phyloP scores from a whole-genome alignment of 1,140 invertebrate species.

The Formica exsecta region DNA sequence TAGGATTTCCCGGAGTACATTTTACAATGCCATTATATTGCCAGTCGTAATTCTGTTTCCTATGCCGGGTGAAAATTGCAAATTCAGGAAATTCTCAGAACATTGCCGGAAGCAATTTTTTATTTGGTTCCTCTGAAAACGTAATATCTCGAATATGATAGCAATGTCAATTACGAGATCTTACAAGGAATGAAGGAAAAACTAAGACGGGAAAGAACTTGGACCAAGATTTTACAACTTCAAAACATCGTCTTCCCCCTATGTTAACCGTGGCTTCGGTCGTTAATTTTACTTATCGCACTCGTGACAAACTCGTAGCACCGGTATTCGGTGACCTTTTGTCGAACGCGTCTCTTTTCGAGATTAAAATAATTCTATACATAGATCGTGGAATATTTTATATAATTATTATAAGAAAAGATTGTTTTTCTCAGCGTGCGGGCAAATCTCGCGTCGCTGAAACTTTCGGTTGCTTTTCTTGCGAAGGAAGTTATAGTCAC shows the following conservation, averaged over 20 bases:
- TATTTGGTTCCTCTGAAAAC: background rate
- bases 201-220: background rate
- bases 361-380: background rate
- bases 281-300: slow-evolving; percentile 31
- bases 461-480: slow-evolving; percentile 36
- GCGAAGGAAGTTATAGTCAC: background rate
- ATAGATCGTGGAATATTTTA: background rate
- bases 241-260: slow-evolving; percentile 31
- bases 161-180: slow-evolving; percentile 24
- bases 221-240: slow-evolving; percentile 39
- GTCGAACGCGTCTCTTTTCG: background rate
- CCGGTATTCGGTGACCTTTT: background rate
- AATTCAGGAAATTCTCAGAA: background rate
- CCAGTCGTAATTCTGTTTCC: slow-evolving; percentile 48
- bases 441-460: background rate
- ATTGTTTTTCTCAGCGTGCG: background rate
- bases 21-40: slow-evolving; percentile 41
- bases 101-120: background rate
- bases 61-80: slow-evolving; percentile 18
- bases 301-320: slow-evolving; percentile 24
- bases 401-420: slow-evolving; percentile 5
- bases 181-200: background rate
- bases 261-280: background rate
- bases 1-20: slow-evolving; percentile 7
- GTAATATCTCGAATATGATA: background rate